Conservation (phyloP, 2,797 vertebrate genomes). For the Enteromius viviparus region DNA sequence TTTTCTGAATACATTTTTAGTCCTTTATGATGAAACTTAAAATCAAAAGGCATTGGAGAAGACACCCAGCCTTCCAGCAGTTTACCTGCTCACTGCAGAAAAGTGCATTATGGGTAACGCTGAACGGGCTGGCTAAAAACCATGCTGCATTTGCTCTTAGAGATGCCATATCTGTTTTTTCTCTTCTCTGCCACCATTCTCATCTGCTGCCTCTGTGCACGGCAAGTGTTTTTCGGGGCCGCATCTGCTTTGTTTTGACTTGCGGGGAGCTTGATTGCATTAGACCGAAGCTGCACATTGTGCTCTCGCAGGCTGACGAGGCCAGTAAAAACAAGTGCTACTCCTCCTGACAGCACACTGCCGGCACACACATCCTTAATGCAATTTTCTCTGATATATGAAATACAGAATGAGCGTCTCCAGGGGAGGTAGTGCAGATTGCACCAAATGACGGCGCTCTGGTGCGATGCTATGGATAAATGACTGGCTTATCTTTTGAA, state of each 20-base stretch:
- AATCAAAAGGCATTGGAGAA: neutral
- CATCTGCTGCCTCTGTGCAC: constrained; percentile 41
- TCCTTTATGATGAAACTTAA: neutral
- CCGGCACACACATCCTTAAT: constrained; percentile 69
- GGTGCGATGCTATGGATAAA: constrained; percentile 48
- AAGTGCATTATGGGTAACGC: constrained; percentile 53
- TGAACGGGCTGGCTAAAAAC: constrained; percentile 54
- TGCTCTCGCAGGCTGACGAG: constrained; percentile 65
- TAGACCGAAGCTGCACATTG: constrained; percentile 70
- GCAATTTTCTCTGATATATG: constrained; percentile 80
- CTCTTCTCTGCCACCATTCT: neutral
- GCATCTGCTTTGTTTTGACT: constrained; percentile 76
- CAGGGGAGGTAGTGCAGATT: constrained; percentile 68
- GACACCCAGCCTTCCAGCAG: neutral
- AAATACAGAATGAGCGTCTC: constrained; percentile 73
- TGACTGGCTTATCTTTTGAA: constrained; percentile 54
- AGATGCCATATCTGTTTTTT: constrained; percentile 49
- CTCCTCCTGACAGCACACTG: constrained; percentile 72
- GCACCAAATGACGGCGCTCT: constrained; percentile 60
- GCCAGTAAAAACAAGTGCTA: constrained; percentile 70
- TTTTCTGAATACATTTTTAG: neutral
- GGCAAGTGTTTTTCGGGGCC: constrained; percentile 61
- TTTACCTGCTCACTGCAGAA: constrained; percentile 28
- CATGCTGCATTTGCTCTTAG: constrained; percentile 45
- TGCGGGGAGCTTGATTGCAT: constrained; percentile 74